Conservation (phyloP, 2,888 invertebrate species). For the Seira sanloemensis region DNA sequence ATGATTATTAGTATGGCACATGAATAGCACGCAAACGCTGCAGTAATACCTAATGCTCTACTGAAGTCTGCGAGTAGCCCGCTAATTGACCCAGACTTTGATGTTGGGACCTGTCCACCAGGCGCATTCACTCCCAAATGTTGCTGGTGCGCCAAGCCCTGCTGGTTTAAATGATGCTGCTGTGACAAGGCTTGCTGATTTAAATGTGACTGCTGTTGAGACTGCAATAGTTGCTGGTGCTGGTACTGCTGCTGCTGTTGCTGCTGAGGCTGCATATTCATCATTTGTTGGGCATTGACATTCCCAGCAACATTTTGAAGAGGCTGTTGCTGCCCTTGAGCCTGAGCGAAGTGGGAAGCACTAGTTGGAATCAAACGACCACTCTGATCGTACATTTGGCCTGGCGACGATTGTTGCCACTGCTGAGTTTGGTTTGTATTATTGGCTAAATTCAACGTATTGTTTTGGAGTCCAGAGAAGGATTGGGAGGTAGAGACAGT, state of each 20-base stretch:
- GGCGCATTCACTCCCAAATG: conserved; percentile 56
- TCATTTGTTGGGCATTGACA: conserved; percentile 43
- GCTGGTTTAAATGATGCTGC: conserved; percentile 43
- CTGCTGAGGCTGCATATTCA: conserved; percentile 46
- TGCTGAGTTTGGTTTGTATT: conserved; percentile 41
- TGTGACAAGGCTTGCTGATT: conserved; percentile 53
- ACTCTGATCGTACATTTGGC: conserved; percentile 63
- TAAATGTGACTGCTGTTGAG: conserved; percentile 42
- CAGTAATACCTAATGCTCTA: conserved; percentile 76
- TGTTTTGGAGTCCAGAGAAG: conserved; percentile 32
- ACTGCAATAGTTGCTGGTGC: conserved; percentile 33
- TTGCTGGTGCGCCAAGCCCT: conserved; percentile 30
- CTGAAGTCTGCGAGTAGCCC: conserved; percentile 77
- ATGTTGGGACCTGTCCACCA: conserved; percentile 64
- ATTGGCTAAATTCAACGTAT: conserved; percentile 31
- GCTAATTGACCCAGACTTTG: conserved; percentile 75
- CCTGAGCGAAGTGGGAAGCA: conserved; percentile 60
- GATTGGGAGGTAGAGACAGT: conserved; percentile 28
- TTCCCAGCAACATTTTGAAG: conserved; percentile 25
- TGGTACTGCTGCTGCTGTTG: conserved; percentile 49
- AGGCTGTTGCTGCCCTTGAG: conserved; percentile 30
- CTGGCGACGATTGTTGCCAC: conserved; percentile 48
- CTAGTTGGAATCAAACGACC: conserved; percentile 60
- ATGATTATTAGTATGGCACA: too few species aligned
- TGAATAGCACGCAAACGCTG: too few species aligned